These are phyloP conservation scores for Papilio glaucus DNA, from an alignment of 1,140 invertebrate species.

Conservation along the genomic window DNA sequence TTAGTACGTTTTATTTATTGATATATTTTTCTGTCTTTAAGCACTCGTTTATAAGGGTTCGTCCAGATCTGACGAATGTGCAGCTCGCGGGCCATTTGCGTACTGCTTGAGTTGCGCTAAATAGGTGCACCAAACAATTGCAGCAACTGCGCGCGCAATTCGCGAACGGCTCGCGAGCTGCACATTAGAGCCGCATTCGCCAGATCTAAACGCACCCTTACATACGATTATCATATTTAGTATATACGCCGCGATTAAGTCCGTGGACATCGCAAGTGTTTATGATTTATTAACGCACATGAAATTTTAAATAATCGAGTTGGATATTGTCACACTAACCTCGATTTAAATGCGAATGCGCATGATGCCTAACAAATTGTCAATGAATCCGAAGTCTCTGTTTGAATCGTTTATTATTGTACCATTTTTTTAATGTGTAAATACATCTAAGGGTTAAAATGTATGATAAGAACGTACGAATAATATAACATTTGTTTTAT, in stretches of 20 bases:
- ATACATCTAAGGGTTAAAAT: conserved; percentile 77
- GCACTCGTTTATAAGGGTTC: no score
- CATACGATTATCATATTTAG: background rate
- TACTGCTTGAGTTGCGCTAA: no score
- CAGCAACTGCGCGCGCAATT: no score
- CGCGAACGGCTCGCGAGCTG: no score
- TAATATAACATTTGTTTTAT: conserved; percentile 52
- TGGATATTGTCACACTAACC: background rate
- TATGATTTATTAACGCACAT: background rate
- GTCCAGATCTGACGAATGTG: no score
- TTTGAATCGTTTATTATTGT: conserved; percentile 77
- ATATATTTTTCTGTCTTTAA: background rate
- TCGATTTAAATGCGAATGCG: background rate
- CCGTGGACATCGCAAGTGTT: no score
- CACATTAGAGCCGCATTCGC: no score
- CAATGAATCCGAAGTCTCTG: conserved; percentile 63
- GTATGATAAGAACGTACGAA: conserved; percentile 81
- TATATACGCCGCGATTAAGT: background rate
- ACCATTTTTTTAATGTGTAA: conserved; percentile 73
- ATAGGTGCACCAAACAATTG: no score
- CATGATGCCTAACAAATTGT: conserved; percentile 43
- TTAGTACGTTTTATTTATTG: background rate
- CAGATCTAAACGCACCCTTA: no score
- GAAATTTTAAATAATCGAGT: background rate
- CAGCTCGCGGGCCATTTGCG: no score